Evolutionary conservation across 2,797 vertebrate genomes (phyloP), one percentile per base, ranked within the genome.

Genomic region (Pseudochaenichthys georgianus): DNA sequence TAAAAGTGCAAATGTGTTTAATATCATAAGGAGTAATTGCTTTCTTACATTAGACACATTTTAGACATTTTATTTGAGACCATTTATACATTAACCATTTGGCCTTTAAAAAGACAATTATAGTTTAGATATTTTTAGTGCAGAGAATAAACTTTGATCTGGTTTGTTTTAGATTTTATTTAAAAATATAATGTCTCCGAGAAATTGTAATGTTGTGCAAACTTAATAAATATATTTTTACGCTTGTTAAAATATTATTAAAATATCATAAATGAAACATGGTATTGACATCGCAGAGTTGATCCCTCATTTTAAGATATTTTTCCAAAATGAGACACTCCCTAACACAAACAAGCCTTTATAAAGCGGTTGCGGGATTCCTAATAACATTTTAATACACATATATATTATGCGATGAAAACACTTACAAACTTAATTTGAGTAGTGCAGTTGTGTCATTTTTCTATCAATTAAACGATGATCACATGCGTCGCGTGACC

Each of bases 241-340:
- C 47, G 64, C 51, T 51, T 62, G 21, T n/a, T 47, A 42, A 57
- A 72, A 52, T 34, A 53, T 38, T 7, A 59, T 63, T 82, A 63
- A 77, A 84, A 93, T 75, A 89, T 83, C 68, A 84, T 77, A 16
- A 82, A 60, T 72, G 41, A 57, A 76, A 79, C 62, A 59, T 68
- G 81, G 34, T 42, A 11, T 6, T 42, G 13, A 76, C 66, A 34
- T 80, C 59, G 86, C 72, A 52, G 87, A 94, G 94, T 95, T 95
- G 96, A 82, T 83, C 70, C 82, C 71, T 79, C 89, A 80, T 89
- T 88, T 93, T 71, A 75, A 89, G 89, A 93, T 90, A 93, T 93
- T 94, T 93, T 93, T 88, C 28, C 85, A 92, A 94, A 95, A 92
- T 83, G 83, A 93, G 88, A 88, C 88, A 50, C 72, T 79, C 88